phyloP scores from a whole-genome alignment of 2,888 invertebrate genomes.

The Cyrtodaria siliqua region DNA sequence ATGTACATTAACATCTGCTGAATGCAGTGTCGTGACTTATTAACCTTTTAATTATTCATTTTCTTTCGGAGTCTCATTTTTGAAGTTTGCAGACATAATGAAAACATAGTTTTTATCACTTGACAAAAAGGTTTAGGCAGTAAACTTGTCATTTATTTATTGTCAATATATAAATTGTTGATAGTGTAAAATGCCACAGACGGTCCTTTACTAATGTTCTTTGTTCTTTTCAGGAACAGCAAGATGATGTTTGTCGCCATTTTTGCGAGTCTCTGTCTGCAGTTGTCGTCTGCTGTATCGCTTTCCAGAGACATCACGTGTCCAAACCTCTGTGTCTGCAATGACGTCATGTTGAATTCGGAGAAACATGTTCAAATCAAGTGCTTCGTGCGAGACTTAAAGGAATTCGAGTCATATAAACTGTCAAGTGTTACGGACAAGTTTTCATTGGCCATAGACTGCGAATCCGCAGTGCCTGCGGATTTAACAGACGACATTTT shows the following conservation, averaged over 20 bases:
- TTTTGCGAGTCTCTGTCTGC: neutral
- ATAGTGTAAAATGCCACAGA: no score
- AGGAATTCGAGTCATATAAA: slow-evolving; percentile 32
- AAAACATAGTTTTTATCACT: no score
- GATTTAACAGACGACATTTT: slow-evolving; percentile 47
- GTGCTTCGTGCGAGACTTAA: slow-evolving; percentile 50
- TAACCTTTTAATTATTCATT: no score
- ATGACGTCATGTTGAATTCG: slow-evolving; percentile 10
- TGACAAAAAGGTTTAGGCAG: no score
- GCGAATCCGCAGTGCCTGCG: slow-evolving; percentile 40
- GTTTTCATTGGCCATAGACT: slow-evolving; percentile 32
- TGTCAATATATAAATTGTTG: no score
- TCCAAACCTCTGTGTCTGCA: slow-evolving; percentile 54
- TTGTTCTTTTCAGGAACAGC: slow-evolving; percentile 30
- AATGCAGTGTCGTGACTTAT: no score
- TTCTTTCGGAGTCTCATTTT: no score
- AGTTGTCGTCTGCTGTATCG: slow-evolving; percentile 12
- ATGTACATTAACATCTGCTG: no score
- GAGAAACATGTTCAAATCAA: slow-evolving; percentile 23
- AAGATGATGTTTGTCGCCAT: slow-evolving; percentile 6
- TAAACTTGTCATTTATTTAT: no score
- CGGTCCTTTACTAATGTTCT: neutral
- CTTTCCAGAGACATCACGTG: slow-evolving; percentile 29
- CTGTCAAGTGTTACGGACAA: slow-evolving; percentile 21
- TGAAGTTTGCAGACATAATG: no score